Base-by-base conservation (phyloP, 2,113 vertebrate species). In the Anseranas semipalmata region DNA sequence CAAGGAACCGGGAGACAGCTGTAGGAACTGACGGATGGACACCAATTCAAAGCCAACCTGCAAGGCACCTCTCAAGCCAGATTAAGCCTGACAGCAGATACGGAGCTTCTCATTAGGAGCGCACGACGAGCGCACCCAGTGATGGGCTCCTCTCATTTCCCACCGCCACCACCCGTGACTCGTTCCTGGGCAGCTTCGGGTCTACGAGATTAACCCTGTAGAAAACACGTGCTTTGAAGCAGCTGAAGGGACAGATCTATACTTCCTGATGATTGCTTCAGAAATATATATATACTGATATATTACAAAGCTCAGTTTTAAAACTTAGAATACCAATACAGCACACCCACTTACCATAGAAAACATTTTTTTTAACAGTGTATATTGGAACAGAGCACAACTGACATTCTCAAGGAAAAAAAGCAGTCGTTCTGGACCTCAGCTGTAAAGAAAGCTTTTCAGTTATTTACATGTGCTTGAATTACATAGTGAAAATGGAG, bases 401-500 rank as follows among this genome's bases (percentile, higher is more conserved):
- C 12, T 4, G 10, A 86, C 56, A 80, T 86, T 78, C 33, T 75
- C 45, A 67, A 56, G 11, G 2, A 67, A 78, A 88, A 88, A 50
- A 2, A 21, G 2, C 21, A 58, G 33, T 28, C 75, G 21, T 48
- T 88, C n/a, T 53, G 35, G 24, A 85, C 32, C 63, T 80, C 35
- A 81, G 12, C 46, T 32, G 56, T 43, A 91, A 86, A 58, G 45
- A 35, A 78, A 80, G 39, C 50, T 91, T 94, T 80, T 50, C 21
- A 27, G 45, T 46, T 84, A 85, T 62, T 91, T 81, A 85, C 28
- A 28, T 27, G 16, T 15, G 76, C 30, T 77, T 56, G 22, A 85
- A 90, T 68, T 68, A 88, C 90, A 63, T 80, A 84, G 81, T 75
- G n/a, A 87, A 94, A 95, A 78, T 14, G 9, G 21, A 83, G 25